phyloP scores from a whole-genome alignment of 1,140 invertebrate genomes.

The Procambarus clarkii region DNA sequence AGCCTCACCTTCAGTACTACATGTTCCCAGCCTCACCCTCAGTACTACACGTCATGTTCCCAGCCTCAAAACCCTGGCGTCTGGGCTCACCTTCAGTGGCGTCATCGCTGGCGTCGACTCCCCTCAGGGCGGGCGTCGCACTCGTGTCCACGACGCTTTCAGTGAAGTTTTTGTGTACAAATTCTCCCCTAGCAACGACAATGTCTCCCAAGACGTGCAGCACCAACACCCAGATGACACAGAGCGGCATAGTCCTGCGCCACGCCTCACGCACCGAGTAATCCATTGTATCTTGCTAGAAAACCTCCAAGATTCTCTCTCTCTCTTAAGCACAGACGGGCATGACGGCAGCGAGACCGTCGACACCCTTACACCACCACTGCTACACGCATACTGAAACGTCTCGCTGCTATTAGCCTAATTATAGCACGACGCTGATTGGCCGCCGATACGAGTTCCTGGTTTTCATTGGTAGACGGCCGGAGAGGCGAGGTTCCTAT shows the following conservation, averaged over 20 bases:
- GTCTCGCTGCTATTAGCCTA: constrained; percentile 36
- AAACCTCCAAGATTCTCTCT: too few relatives aligned
- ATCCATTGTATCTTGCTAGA: constrained; percentile 28
- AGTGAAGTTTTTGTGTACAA: constrained; percentile 53
- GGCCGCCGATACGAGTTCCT: constrained; percentile 45
- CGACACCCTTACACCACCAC: constrained; percentile 9
- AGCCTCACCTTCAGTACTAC: too few relatives aligned
- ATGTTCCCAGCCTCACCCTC: too few relatives aligned
- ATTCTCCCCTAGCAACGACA: constrained; percentile 50
- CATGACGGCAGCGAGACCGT: not conserved
- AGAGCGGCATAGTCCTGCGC: constrained; percentile 16
- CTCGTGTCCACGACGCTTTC: constrained; percentile 20
- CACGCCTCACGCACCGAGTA: constrained; percentile 6
- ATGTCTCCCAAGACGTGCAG: constrained; percentile 24
- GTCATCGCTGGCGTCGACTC: not conserved
- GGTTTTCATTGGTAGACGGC: constrained; percentile 54
- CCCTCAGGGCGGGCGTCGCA: not conserved
- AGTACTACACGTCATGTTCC: too few relatives aligned
- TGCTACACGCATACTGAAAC: constrained; percentile 20
- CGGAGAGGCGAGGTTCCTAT: constrained; percentile 42
- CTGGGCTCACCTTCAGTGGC: not conserved
- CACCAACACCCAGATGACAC: constrained; percentile 6
- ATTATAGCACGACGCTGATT: constrained; percentile 58
- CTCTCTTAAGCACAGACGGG: not conserved
- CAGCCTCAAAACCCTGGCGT: too few relatives aligned